Conservation (phyloP, 2,113 vertebrate species). For the Ammospiza caudacuta region DNA sequence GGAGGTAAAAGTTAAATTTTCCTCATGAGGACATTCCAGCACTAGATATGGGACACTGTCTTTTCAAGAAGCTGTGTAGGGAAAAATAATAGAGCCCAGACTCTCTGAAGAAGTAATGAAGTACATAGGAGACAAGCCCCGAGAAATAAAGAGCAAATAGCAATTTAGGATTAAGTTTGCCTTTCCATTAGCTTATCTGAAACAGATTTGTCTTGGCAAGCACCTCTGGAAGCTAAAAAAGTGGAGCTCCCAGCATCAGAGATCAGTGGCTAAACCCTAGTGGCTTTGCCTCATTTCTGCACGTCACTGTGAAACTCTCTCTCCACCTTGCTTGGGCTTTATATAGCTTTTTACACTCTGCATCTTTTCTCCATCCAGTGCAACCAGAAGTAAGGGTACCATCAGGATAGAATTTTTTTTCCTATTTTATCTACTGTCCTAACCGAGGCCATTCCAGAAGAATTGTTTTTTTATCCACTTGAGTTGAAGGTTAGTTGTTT, state of each 20-base stretch:
- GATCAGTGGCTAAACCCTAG: not conserved
- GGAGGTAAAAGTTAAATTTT: not conserved
- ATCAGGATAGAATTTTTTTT: not conserved
- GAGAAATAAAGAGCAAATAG: not conserved
- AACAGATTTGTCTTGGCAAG: not conserved
- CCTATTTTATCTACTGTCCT: not conserved
- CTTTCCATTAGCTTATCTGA: not conserved
- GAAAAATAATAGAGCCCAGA: not conserved
- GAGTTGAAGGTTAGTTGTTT: not conserved
- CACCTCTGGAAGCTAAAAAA: not conserved
- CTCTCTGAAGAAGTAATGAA: not conserved
- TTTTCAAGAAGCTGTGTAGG: not conserved
- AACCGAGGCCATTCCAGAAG: not conserved
- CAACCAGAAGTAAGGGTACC: not conserved
- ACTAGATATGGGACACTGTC: not conserved
- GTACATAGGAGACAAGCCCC: not conserved
- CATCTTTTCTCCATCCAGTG: not conserved
- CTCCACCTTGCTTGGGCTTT: not conserved
- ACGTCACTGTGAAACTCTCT: not conserved
- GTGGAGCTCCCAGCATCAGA: not conserved
- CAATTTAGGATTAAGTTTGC: not conserved
- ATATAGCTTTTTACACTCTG: not conserved
- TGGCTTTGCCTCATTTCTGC: not conserved
- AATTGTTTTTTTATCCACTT: not conserved
- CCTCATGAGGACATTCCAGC: not conserved